Percentiles rank a stretch among this genome's conserved stretches.
These are phyloP conservation scores for Urechis unicinctus DNA, from an alignment of 2,888 invertebrate genomes.

Conservation along the genomic window DNA sequence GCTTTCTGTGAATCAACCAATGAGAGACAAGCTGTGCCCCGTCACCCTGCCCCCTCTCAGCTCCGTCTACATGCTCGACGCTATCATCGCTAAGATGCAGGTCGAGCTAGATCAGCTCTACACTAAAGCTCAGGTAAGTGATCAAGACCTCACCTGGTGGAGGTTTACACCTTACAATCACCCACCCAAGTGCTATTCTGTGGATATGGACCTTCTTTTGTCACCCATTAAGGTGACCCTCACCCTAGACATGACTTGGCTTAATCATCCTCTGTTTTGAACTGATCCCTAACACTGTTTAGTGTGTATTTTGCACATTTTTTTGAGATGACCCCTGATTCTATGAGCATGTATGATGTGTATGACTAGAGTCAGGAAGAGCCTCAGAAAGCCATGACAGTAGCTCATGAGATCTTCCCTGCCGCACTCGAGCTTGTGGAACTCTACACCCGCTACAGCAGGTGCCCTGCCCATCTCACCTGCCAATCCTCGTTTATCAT, in stretches of 20 bases:
- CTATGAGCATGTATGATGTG: no score
- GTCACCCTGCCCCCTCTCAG: constrained; percentile 61
- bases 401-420: constrained; percentile 46
- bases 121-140: background rate
- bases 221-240: no score
- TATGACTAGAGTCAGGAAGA: constrained; percentile 33
- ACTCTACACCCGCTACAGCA: constrained; percentile 44
- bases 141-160: background rate
- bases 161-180: background rate
- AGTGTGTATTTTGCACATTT: no score
- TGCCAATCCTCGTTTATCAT: background rate
- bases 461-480: constrained; percentile 27
- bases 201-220: no score
- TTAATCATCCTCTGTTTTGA: no score
- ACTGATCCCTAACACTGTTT: no score
- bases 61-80: constrained; percentile 69
- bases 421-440: constrained; percentile 42
- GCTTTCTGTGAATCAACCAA: no score
- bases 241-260: no score
- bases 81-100: constrained; percentile 70
- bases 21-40: no score
- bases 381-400: constrained; percentile 35
- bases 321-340: constrained; percentile 55
- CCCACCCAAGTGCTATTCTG: background rate
- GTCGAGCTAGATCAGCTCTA: constrained; percentile 57